phyloP scores from a whole-genome alignment of 2,113 vertebrate genomes.

The Gnathonemus longibarbis region DNA sequence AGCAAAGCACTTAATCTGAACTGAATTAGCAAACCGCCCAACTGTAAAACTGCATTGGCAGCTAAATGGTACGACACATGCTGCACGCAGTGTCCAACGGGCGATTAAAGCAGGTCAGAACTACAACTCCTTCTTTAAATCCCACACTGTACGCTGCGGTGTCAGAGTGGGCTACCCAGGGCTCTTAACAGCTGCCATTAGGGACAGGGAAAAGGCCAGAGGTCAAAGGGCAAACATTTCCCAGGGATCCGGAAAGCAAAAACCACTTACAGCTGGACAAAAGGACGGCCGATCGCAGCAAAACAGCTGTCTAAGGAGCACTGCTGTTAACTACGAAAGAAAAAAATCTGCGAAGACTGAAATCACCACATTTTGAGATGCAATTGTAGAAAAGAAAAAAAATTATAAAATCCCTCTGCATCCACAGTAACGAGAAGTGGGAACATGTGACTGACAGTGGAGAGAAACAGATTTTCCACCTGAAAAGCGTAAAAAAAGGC shows the following conservation, averaged over 20 bases:
- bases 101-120: not conserved
- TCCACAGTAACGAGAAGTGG: not conserved
- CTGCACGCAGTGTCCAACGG: not conserved
- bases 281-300: not conserved
- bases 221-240: slow-evolving; percentile 39
- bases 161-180: not conserved
- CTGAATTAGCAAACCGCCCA: not conserved
- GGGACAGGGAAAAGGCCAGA: slow-evolving; percentile 21
- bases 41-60: not conserved
- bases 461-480: not conserved
- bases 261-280: not conserved
- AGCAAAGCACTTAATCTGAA: slow-evolving; percentile 6
- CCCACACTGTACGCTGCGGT: not conserved
- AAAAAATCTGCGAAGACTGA: not conserved
- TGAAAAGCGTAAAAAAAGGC: not conserved
- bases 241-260: slow-evolving; percentile 28
- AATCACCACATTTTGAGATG: not conserved
- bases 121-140: not conserved
- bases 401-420: not conserved
- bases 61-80: not conserved
- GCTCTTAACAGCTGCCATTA: slow-evolving; percentile 29
- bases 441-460: not conserved
- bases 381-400: not conserved
- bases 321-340: not conserved
- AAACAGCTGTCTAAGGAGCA: not conserved